These are phyloP conservation scores for Lagria hirta DNA, from an alignment of 2,888 invertebrate genomes.

Conservation along the genomic window DNA sequence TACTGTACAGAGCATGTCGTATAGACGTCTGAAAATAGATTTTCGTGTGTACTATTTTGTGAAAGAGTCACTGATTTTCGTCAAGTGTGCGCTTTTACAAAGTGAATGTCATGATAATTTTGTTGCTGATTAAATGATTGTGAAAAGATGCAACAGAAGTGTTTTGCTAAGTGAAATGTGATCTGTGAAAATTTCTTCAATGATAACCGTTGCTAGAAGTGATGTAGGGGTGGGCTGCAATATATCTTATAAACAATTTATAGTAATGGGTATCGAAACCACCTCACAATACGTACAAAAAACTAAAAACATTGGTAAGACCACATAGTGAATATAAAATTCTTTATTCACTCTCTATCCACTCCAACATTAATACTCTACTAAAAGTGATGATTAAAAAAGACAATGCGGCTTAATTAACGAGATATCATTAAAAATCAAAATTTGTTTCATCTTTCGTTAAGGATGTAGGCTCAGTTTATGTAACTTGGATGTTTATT, in stretches of 20 bases:
- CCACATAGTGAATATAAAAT: background rate
- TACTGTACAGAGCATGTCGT: constrained; percentile 33
- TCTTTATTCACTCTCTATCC: too few species aligned
- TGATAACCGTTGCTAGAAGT: constrained; percentile 45
- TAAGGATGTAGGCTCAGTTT: constrained; percentile 6
- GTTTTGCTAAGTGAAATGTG: constrained; percentile 12
- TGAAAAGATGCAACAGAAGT: too few species aligned
- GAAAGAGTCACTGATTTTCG: constrained; percentile 13
- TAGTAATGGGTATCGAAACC: constrained; percentile 43
- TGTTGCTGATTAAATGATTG: too few species aligned
- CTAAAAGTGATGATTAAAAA: too few species aligned
- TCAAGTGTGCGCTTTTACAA: constrained; percentile 15
- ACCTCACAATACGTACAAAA: constrained; percentile 35
- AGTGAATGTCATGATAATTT: constrained; percentile 4
- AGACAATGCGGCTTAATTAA: too few species aligned
- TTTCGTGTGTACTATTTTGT: constrained; percentile 19
- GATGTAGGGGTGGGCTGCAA: constrained; percentile 41
- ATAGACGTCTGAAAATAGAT: constrained; percentile 42
- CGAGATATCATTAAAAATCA: too few species aligned
- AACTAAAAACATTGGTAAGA: constrained; percentile 40
- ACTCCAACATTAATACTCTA: too few species aligned
- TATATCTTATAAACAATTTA: constrained; percentile 36
- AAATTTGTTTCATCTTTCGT: constrained; percentile 9
- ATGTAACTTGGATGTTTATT: constrained; percentile 11
- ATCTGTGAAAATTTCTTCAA: constrained; percentile 33